Evolutionary conservation across 2,113 vertebrate genomes (phyloP).

Genomic region (Otocyon megalotis): DNA sequence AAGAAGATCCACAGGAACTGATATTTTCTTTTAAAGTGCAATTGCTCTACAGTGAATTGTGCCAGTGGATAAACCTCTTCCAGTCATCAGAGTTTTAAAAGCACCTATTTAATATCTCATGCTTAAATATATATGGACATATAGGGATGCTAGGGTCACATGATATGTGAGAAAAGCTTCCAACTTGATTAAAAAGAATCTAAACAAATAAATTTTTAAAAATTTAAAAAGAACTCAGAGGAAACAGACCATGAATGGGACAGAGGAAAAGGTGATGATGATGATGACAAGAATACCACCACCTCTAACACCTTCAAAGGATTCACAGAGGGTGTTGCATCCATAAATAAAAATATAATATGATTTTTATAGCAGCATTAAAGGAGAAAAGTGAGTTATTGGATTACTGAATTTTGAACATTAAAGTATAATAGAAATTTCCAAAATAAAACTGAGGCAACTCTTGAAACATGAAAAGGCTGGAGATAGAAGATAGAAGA

Average conservation of each 20-base stretch:
- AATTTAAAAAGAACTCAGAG: neutral
- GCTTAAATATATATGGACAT: neutral
- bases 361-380: neutral
- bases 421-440: neutral
- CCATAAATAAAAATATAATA: neutral
- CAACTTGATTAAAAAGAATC: neutral
- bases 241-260: neutral
- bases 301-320: neutral
- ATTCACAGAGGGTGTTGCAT: neutral
- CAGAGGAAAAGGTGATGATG: neutral
- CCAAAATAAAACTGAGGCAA: neutral
- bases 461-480: neutral
- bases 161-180: neutral
- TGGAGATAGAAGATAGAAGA: slow-evolving; percentile 2
- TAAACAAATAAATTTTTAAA: neutral
- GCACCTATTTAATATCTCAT: neutral
- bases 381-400: neutral
- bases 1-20: neutral
- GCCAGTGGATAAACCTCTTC: neutral
- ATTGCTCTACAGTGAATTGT: neutral
- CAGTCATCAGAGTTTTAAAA: neutral
- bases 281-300: neutral
- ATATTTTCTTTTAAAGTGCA: neutral
- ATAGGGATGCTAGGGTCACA: neutral
- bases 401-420: slow-evolving; percentile 2